A percentile compares a stretch with the other conserved stretches of the same genome.
These are phyloP conservation scores for Peromyscus polionotus DNA, from an alignment of 2,113 vertebrate genomes.

Conservation along the genomic window DNA sequence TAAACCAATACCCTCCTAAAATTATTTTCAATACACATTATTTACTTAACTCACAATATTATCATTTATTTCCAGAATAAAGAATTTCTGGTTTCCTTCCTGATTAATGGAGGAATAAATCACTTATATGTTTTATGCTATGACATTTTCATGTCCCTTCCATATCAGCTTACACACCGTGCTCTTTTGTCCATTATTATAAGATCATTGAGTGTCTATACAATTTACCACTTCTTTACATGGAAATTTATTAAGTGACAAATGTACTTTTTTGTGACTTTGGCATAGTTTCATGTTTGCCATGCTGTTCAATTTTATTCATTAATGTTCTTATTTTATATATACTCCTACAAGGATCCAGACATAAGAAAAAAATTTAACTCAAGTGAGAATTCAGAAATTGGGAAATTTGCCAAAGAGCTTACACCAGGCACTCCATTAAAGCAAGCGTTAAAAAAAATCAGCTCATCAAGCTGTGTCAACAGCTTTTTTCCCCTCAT, in stretches of 20 bases:
- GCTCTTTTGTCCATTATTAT: not conserved
- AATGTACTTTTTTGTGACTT: not conserved
- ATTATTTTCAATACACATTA: not conserved
- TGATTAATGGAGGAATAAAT: not conserved
- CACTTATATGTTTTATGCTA: not conserved
- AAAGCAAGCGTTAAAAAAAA: not conserved
- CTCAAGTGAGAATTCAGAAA: conserved; percentile 54
- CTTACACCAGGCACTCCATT: not conserved
- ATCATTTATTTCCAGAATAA: not conserved
- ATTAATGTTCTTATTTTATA: not conserved
- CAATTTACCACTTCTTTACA: not conserved
- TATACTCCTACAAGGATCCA: not conserved
- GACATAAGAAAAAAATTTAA: not conserved
- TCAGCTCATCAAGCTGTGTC: conserved; percentile 31
- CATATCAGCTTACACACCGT: not conserved
- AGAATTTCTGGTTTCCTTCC: not conserved
- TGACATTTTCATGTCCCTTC: not conserved
- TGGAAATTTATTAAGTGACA: conserved; percentile 17
- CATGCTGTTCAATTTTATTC: not conserved
- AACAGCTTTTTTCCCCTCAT: conserved; percentile 52
- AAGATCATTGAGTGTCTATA: not conserved
- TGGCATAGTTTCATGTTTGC: not conserved
- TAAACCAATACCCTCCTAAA: too few species aligned
- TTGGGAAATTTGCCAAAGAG: conserved; percentile 9
- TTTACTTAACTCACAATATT: not conserved